These are phyloP conservation scores for Microctonus hyperodae DNA, from an alignment of 2,888 invertebrate species.

Conservation along the genomic window DNA sequence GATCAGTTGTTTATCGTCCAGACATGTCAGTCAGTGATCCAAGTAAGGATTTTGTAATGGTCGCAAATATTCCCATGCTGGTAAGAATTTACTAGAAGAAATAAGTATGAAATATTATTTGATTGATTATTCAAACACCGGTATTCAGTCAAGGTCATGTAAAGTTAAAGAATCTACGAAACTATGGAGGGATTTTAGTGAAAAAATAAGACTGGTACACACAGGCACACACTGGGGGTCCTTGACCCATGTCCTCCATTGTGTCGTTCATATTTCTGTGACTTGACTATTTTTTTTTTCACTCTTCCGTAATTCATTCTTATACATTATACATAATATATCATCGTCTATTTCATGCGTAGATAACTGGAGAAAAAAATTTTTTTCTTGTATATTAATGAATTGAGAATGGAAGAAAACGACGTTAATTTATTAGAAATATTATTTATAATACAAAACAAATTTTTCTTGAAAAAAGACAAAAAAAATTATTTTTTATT, in stretches of 20 bases:
- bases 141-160: background rate
- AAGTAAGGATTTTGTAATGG: slow-evolving; percentile 67
- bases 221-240: background rate
- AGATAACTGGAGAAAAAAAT: background rate
- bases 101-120: slow-evolving; percentile 12
- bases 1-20: slow-evolving; percentile 68
- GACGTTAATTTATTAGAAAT: background rate
- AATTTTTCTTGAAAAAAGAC: background rate
- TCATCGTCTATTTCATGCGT: background rate
- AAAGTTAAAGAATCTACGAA: background rate
- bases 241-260: slow-evolving; percentile 6
- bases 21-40: slow-evolving; percentile 75
- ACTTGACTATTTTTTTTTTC: background rate
- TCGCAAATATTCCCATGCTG: slow-evolving; percentile 77
- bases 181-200: background rate
- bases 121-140: background rate
- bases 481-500: background rate
- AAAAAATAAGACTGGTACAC: background rate
- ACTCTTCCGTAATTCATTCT: background rate
- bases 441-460: background rate
- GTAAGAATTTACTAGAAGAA: slow-evolving; percentile 64
- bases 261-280: background rate
- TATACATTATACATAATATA: background rate
- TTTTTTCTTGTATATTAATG: background rate
- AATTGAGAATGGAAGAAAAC: background rate